These are phyloP conservation scores for Toxotes lorentzi DNA, from an alignment of 2,797 vertebrate species.

Conservation along the genomic window DNA sequence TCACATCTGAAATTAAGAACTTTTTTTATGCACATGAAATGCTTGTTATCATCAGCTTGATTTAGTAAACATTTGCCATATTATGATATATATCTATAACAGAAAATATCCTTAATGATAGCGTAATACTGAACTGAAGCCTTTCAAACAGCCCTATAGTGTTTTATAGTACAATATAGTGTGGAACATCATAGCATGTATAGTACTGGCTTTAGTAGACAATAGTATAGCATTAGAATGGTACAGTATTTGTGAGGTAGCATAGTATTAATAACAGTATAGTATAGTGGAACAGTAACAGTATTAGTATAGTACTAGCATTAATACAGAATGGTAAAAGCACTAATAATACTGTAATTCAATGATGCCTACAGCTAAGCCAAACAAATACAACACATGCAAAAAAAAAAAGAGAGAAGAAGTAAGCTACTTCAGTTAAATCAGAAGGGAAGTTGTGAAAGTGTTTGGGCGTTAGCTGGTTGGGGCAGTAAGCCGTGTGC, in stretches of 20 bases:
- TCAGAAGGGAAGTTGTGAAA: constrained; percentile 75
- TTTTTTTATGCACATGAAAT: background rate
- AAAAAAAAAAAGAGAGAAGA: constrained; percentile 56
- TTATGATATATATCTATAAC: background rate
- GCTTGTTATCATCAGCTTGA: background rate
- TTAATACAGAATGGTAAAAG: background rate
- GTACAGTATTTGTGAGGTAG: background rate
- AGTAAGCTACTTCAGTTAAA: constrained; percentile 41
- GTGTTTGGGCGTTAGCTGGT: constrained; percentile 34
- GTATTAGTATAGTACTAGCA: background rate
- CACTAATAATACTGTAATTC: background rate
- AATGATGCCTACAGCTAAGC: background rate
- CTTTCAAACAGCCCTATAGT: background rate
- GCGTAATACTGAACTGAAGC: background rate
- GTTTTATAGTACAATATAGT: background rate
- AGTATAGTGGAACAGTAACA: background rate
- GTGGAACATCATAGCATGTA: background rate
- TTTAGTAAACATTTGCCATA: background rate
- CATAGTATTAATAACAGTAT: too few relatives aligned
- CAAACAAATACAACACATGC: background rate
- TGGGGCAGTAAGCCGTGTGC: constrained; percentile 1
- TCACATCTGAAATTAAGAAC: too few relatives aligned
- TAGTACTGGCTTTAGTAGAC: background rate
- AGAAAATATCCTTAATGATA: background rate
- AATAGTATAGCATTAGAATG: background rate